Evolutionary conservation across 2,888 invertebrate species (phyloP).

Genomic region (Drosophila infuscata): DNA sequence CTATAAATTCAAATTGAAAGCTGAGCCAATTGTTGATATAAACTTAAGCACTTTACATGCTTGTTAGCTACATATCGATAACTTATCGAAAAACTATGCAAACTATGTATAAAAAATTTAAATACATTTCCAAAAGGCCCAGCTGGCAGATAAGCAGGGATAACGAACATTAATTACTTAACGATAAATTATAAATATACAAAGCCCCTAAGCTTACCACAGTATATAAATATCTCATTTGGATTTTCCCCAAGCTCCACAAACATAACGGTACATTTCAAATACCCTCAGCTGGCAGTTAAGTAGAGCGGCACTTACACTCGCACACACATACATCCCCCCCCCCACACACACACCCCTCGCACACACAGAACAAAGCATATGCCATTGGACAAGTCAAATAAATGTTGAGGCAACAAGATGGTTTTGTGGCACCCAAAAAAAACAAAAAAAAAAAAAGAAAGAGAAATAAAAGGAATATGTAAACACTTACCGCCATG

Average conservation of each 20-base stretch:
- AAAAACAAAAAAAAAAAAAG: neutral
- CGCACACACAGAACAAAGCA: neutral
- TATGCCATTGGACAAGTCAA: slow-evolving; percentile 32
- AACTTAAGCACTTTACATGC: neutral
- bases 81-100: too few species aligned
- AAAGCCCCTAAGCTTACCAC: neutral
- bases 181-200: neutral
- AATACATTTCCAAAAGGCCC: neutral
- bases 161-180: neutral
- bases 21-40: neutral
- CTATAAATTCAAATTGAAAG: neutral
- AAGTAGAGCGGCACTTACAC: neutral
- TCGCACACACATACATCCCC: neutral
- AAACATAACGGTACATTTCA: slow-evolving; percentile 7
- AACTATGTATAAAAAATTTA: too few species aligned
- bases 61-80: neutral
- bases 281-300: slow-evolving; percentile 12
- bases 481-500: slow-evolving; percentile 82
- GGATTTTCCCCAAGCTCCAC: neutral
- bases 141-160: neutral
- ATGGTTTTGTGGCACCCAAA: slow-evolving; percentile 11
- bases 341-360: neutral
- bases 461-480: neutral
- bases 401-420: slow-evolving; percentile 31
- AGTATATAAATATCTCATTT: neutral